Percentiles rank a stretch among this genome's conserved stretches.
These are phyloP conservation scores for Larimichthys polyactis DNA, from an alignment of 2,113 vertebrate species.

Conservation along the genomic window DNA sequence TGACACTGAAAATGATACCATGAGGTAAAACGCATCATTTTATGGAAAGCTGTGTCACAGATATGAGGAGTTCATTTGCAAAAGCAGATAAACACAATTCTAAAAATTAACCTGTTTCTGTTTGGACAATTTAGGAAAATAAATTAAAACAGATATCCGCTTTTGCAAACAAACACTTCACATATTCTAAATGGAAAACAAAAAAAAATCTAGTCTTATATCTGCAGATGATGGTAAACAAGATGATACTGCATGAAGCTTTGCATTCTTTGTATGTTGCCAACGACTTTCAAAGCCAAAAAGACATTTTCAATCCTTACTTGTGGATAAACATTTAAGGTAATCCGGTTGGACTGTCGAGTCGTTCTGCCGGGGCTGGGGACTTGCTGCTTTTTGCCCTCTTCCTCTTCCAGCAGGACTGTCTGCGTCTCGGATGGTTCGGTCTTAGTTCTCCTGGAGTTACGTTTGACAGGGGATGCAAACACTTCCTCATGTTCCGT, in stretches of 20 bases:
- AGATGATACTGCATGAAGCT: not conserved
- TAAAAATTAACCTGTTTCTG: too few relatives aligned
- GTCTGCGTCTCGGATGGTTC: conserved; percentile 16
- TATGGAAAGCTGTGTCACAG: not conserved
- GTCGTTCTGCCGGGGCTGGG: conserved; percentile 76
- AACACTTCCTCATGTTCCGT: conserved; percentile 45
- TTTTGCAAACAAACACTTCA: too few relatives aligned
- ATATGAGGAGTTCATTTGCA: too few relatives aligned
- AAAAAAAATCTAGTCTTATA: not conserved
- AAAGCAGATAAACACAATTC: too few relatives aligned
- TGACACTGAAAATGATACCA: not conserved
- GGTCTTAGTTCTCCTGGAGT: conserved; percentile 61
- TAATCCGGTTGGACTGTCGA: conserved; percentile 77
- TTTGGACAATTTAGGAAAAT: too few relatives aligned
- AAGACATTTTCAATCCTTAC: conserved; percentile 43
- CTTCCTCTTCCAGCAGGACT: conserved; percentile 25
- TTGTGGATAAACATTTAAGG: conserved; percentile 76
- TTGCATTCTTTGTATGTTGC: not conserved
- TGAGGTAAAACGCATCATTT: too few relatives aligned
- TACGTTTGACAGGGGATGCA: conserved; percentile 63
- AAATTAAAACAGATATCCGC: too few relatives aligned
- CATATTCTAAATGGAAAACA: too few relatives aligned
- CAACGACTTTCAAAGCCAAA: not conserved
- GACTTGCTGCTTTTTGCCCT: not conserved
- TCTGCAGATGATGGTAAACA: not conserved